phyloP scores from a whole-genome alignment of 2,888 invertebrate genomes.

The Bimastos eiseni region DNA sequence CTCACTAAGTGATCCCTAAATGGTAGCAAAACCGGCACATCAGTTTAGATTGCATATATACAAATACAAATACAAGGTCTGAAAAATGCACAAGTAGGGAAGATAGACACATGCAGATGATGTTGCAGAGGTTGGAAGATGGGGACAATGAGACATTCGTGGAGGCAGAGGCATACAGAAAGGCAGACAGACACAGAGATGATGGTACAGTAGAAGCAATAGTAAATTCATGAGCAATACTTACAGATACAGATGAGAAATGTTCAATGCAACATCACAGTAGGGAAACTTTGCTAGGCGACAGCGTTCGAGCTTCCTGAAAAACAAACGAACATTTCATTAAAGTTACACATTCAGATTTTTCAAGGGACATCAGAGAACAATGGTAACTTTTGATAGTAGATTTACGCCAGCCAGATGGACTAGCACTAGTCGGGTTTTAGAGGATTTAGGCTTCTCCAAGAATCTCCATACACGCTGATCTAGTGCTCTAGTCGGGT shows the following conservation, averaged over 20 bases:
- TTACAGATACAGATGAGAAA: constrained; percentile 66
- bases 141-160: not conserved
- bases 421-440: too few species aligned
- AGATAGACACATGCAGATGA: not conserved
- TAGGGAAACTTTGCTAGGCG: constrained; percentile 67
- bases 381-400: too few species aligned
- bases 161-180: not conserved
- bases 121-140: not conserved
- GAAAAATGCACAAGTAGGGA: not conserved
- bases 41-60: not conserved
- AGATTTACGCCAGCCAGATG: too few species aligned
- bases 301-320: constrained; percentile 69
- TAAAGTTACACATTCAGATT: not conserved
- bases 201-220: not conserved
- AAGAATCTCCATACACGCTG: too few species aligned
- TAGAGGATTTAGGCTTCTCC: too few species aligned
- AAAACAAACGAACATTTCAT: constrained; percentile 39
- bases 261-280: constrained; percentile 57
- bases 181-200: not conserved
- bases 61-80: not conserved
- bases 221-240: constrained; percentile 50
- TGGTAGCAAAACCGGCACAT: not conserved
- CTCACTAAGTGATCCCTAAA: not conserved
- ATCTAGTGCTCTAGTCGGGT: too few species aligned
- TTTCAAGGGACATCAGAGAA: not conserved